These are phyloP conservation scores for Melozone crissalis DNA, from an alignment of 2,113 vertebrate genomes.

Conservation along the genomic window DNA sequence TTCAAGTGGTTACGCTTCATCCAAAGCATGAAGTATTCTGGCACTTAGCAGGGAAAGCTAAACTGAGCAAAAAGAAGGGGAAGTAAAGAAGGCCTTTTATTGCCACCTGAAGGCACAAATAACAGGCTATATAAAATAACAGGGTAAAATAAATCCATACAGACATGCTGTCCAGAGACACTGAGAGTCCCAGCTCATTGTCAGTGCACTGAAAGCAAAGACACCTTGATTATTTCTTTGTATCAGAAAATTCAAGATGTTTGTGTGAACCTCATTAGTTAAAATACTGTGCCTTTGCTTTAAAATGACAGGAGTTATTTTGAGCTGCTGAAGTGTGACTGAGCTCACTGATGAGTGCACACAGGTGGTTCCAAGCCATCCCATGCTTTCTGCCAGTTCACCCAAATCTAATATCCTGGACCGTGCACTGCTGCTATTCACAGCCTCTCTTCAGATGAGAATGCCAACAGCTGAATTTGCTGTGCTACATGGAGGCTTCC, in stretches of 20 bases:
- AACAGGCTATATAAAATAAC: neutral
- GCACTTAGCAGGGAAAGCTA: neutral
- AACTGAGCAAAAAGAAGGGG: neutral
- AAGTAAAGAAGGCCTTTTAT: neutral
- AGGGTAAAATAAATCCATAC: no score
- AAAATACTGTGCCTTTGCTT: neutral
- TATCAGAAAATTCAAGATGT: neutral
- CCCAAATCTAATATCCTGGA: neutral
- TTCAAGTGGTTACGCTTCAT: neutral
- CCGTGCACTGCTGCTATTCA: neutral
- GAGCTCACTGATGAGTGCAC: neutral
- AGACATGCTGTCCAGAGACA: neutral
- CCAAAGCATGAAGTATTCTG: neutral
- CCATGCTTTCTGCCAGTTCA: neutral
- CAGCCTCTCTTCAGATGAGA: neutral
- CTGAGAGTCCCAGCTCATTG: neutral
- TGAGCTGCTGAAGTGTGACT: neutral
- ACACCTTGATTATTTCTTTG: neutral
- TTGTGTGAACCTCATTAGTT: neutral
- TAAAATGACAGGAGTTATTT: neutral
- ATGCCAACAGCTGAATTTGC: slow-evolving; percentile 1
- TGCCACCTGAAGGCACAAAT: neutral
- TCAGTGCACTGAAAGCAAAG: neutral
- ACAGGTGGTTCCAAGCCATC: neutral
- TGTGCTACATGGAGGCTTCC: neutral